A percentile compares a stretch with the other conserved stretches of the same genome.
Conservation (phyloP, 2,797 vertebrate species). For the Sebastes hubbsi region DNA sequence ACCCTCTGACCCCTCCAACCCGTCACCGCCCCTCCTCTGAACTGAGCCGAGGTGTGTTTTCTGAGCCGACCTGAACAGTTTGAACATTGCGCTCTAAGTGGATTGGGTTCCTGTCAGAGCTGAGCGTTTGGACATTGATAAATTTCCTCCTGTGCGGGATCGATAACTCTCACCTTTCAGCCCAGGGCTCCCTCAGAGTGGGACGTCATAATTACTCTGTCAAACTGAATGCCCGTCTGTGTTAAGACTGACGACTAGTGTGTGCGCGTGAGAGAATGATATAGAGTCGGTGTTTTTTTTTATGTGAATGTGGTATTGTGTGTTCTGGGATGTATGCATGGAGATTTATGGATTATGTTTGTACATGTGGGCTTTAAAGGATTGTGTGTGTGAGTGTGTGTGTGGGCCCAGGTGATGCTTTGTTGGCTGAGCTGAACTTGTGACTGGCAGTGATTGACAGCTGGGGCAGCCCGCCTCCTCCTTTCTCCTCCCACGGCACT, state of each 20-base stretch:
- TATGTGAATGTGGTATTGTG: constrained; percentile 24
- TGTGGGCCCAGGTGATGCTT: constrained; percentile 60
- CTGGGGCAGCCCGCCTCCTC: constrained; percentile 83
- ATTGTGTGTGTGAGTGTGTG: constrained; percentile 5
- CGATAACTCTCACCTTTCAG: constrained; percentile 92
- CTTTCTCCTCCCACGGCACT: constrained; percentile 78
- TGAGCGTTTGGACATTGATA: constrained; percentile 85
- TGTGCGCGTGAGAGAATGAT: constrained; percentile 23
- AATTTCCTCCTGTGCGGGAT: constrained; percentile 83
- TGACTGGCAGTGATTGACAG: constrained; percentile 88
- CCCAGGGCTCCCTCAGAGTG: constrained; percentile 82
- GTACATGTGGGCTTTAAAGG: constrained; percentile 44
- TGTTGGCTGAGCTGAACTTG: constrained; percentile 59
- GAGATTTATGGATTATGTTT: constrained; percentile 65
- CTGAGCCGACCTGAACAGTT: constrained; percentile 53
- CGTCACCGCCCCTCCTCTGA: constrained; percentile 4
- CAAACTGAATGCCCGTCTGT: constrained; percentile 80
- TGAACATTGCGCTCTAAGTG: constrained; percentile 78
- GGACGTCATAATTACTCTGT: constrained; percentile 98
- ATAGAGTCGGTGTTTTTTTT: constrained; percentile 10
- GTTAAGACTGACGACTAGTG: constrained; percentile 64
- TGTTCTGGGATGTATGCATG: constrained; percentile 30
- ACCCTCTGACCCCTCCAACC: constrained; percentile 7
- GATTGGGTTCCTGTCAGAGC: constrained; percentile 80
- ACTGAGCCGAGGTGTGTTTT: constrained; percentile 43